Evolutionary conservation across 1,140 invertebrate species (phyloP), one percentile per base, ranked within the genome.

Genomic region (Lucilia cuprina): DNA sequence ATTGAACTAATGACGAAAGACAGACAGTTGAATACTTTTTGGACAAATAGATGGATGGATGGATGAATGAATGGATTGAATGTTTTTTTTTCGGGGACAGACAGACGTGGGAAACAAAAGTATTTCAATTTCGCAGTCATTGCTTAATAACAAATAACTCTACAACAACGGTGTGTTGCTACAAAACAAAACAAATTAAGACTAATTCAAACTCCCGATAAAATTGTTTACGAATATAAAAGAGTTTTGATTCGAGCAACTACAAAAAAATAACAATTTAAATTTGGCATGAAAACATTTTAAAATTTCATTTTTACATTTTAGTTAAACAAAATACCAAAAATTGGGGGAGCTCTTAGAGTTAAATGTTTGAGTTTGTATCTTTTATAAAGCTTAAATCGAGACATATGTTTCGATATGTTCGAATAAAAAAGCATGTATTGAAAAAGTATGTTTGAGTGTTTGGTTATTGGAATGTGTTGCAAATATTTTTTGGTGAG

Each of bases 81-180:
- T 84, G 83, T n/a, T 12, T 30, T 30, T 30, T 30, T 30, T 30
- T 30, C 25, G 25, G 41, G 55, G 50, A 41, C 75, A 65, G 50
- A 84, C 34, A 65, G 78, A 89, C 89, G 89, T 89, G 89, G 89
- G 89, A 89, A 89, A 89, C 88, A 89, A 89, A 88, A 87, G 87
- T 87, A 89, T 89, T 89, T 90, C 89, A 89, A 89, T 89, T 89
- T 89, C 87, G 87, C 86, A 89, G 86, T 86, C 82, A 83, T 85
- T 85, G 34, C 35, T n/a, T 47, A 83, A 55, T 14, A 47, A 65
- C 17, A 41, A 78, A 78, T n/a, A n/a, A 47, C 34, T 9, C 17
- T 30, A 41, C 14, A 41, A 78, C 14, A 78, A 78, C 34, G 17
- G 41, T 41, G 41, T 41, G 25, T 30, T 30, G 41, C 34, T 49